Base-by-base conservation (phyloP, 2,113 vertebrate species). In the Ctenodactylus gundi region DNA sequence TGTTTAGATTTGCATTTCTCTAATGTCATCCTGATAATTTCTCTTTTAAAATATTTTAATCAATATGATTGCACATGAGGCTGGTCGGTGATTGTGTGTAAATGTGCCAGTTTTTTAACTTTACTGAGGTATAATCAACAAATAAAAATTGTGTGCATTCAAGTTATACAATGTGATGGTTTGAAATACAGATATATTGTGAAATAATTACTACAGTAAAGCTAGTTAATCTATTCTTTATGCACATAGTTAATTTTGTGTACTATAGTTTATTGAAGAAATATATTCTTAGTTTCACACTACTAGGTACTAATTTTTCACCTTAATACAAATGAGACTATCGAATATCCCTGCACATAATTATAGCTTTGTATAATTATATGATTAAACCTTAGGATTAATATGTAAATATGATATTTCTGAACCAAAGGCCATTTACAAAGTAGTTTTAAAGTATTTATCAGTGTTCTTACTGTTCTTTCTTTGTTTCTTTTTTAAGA, bases 351-450 rank as follows among this genome's bases (percentile, higher is more conserved):
- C 72, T 27, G 18, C 21, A 85, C 31, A 1, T 51, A 76, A 5
- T 57, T 53, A 41, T 41, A 14, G 58, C 68, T 93, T 84, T 70
- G 18, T 58, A 51, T 14, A 77, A n/a, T 85, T 91, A 67, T 41
- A 7, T 62, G 10, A 85, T 77, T 65, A 36, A 80, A 68, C 15
- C 51, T 88, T 88, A 49, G 25, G 23, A 23, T 23, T 3, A 41
- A 51, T 81, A 78, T 57, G 70, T 90, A 70, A 85, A 90, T 55
- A 29, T 76, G 67, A 6, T 60, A 82, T 62, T 94, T 89, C 75
- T 96, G 51, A 89, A 75, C 55, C 77, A 62, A 90, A 73, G 18
- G 53, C 76, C 27, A 55, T 46, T 29, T 89, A 92, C 68, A 57
- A 15, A 70, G 12, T 29, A 62, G 46, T 67, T 85, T 0, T 18